Percentiles rank a stretch among this genome's conserved stretches.
These are phyloP conservation scores for Pilophorus perplexus DNA, from an alignment of 2,888 invertebrate genomes.

Conservation along the genomic window DNA sequence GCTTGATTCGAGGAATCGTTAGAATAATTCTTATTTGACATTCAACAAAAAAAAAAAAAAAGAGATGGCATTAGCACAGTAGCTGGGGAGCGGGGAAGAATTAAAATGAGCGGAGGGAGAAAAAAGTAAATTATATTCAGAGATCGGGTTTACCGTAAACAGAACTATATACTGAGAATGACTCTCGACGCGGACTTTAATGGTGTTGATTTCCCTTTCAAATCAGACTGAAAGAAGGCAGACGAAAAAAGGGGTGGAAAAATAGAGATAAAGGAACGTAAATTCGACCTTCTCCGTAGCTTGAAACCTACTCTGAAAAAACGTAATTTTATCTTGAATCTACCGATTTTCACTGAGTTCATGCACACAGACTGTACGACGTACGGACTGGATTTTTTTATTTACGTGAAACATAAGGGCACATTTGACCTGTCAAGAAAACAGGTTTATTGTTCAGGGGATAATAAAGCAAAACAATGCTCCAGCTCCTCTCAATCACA, in stretches of 20 bases:
- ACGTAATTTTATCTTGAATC: no score
- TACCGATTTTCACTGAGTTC: no score
- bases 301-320: no score
- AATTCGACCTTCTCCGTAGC: no score
- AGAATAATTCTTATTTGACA: background rate
- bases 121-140: slow-evolving; percentile 8
- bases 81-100: background rate
- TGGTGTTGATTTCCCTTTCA: slow-evolving; percentile 10
- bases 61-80: background rate
- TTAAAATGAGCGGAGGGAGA: background rate
- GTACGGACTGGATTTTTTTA: no score
- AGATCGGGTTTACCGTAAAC: slow-evolving; percentile 12
- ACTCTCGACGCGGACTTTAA: slow-evolving; percentile 14
- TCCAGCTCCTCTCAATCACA: no score
- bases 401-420: no score
- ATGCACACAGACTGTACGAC: no score
- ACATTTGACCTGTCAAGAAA: no score
- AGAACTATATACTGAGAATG: slow-evolving; percentile 17
- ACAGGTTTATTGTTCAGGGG: no score
- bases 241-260: background rate
- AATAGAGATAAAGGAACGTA: background rate
- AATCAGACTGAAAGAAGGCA: background rate
- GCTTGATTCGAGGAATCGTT: background rate
- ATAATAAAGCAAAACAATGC: no score
- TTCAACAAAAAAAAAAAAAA: background rate